Conservation (phyloP, 2,888 invertebrate genomes). For the Epistrophe grossulariae region DNA sequence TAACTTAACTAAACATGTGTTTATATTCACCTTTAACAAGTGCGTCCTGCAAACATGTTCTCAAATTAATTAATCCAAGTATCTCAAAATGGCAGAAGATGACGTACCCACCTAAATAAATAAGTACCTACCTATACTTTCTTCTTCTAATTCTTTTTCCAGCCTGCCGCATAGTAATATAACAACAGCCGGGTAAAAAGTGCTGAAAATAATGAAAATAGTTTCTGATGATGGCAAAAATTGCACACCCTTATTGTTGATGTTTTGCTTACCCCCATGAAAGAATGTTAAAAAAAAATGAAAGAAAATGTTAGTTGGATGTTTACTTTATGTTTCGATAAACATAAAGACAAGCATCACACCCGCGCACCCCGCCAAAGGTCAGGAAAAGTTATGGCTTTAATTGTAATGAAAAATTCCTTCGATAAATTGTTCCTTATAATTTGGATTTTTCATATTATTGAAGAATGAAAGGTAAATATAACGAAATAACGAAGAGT, state of each 20-base stretch:
- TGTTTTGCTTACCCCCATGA: neutral
- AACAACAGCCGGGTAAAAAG: conserved; percentile 25
- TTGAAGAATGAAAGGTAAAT: conserved; percentile 62
- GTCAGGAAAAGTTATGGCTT: conserved; percentile 63
- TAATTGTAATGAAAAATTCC: conserved; percentile 75
- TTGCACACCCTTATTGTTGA: neutral
- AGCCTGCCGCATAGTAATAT: neutral
- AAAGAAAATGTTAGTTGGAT: conserved; percentile 27
- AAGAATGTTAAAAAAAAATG: conserved; percentile 25
- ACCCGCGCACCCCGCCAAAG: neutral
- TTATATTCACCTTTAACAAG: conserved; percentile 52
- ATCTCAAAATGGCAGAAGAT: conserved; percentile 60
- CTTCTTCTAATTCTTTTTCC: neutral
- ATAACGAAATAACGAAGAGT: conserved; percentile 26
- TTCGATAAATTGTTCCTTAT: conserved; percentile 63
- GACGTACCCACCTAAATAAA: conserved; percentile 64
- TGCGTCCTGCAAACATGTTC: conserved; percentile 65
- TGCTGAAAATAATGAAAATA: conserved; percentile 73
- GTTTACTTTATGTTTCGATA: conserved; percentile 63
- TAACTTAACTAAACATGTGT: conserved; percentile 53
- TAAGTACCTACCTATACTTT: conserved; percentile 11
- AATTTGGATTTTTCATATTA: conserved; percentile 44
- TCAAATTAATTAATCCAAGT: conserved; percentile 73
- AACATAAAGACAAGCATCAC: conserved; percentile 35
- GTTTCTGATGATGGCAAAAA: conserved; percentile 41